Percentiles rank a stretch among this genome's conserved stretches.
Conservation (phyloP, 2,113 vertebrate genomes). For the Capra hircus region DNA sequence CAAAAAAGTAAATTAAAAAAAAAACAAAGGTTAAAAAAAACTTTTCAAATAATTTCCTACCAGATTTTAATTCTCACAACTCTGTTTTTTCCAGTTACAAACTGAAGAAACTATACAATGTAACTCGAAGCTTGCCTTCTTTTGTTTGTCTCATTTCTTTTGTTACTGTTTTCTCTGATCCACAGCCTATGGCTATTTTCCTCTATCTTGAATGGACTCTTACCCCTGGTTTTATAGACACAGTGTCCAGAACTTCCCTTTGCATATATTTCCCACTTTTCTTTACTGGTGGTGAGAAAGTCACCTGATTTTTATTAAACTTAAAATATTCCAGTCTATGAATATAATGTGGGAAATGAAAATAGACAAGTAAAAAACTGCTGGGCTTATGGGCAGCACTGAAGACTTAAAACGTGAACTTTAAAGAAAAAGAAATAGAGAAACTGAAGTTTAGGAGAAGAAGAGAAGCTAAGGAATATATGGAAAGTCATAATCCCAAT, state of each 20-base stretch:
- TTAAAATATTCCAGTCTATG: background rate
- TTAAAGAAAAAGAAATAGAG: background rate
- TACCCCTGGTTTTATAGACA: slow-evolving; percentile 16
- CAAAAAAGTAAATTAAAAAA: background rate
- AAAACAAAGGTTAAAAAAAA: background rate
- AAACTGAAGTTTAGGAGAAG: background rate
- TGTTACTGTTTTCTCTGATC: background rate
- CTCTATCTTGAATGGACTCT: background rate
- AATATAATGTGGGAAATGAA: slow-evolving; percentile 40
- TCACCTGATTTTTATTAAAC: slow-evolving; percentile 40
- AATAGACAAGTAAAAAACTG: slow-evolving; percentile 27
- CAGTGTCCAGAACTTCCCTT: background rate
- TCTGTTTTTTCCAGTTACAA: background rate
- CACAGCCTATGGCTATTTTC: background rate
- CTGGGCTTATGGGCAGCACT: background rate
- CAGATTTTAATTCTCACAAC: background rate
- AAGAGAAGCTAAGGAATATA: background rate
- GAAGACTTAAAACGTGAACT: background rate
- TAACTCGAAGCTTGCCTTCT: background rate
- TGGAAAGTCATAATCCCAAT: background rate
- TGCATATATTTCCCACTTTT: slow-evolving; percentile 7
- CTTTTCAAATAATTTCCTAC: background rate
- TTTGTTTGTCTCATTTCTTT: background rate
- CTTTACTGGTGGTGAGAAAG: slow-evolving; percentile 38
- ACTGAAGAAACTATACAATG: background rate